phyloP scores from a whole-genome alignment of 2,888 invertebrate genomes.

The Bimastos eiseni region DNA sequence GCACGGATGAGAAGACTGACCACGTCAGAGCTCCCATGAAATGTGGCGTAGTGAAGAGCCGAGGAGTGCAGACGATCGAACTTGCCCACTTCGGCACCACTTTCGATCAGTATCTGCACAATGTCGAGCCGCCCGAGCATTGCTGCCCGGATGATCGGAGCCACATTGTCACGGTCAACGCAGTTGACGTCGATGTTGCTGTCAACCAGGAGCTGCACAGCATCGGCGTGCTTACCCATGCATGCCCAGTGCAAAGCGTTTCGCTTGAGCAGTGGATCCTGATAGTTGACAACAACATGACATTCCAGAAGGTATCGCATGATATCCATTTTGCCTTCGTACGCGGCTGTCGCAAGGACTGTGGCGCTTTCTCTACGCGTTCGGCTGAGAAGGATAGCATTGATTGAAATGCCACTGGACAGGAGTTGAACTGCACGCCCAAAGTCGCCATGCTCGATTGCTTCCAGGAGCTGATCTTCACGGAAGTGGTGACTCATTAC shows the following conservation, averaged over 20 bases:
- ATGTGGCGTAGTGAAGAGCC: slow-evolving; percentile 48
- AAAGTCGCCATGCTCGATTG: slow-evolving; percentile 46
- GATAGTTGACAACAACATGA: slow-evolving; percentile 9
- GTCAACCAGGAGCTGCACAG: slow-evolving; percentile 39
- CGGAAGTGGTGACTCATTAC: not conserved
- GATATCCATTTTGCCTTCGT: slow-evolving; percentile 46
- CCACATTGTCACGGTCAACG: slow-evolving; percentile 47
- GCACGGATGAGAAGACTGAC: slow-evolving; percentile 42
- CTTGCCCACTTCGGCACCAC: slow-evolving; percentile 45
- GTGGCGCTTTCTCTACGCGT: slow-evolving; percentile 47
- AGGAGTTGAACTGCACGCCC: slow-evolving; percentile 45
- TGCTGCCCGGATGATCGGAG: slow-evolving; percentile 47
- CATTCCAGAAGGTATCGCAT: slow-evolving; percentile 43
- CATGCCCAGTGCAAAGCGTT: slow-evolving; percentile 51
- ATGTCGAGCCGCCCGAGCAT: slow-evolving; percentile 43
- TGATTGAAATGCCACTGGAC: slow-evolving; percentile 46
- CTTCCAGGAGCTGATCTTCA: slow-evolving; percentile 36
- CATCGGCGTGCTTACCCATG: slow-evolving; percentile 41
- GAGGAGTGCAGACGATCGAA: slow-evolving; percentile 47
- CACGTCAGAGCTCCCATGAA: slow-evolving; percentile 41
- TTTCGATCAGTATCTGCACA: slow-evolving; percentile 43
- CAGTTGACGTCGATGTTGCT: slow-evolving; percentile 44
- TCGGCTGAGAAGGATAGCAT: slow-evolving; percentile 47
- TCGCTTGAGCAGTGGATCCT: slow-evolving; percentile 39
- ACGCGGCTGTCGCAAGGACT: slow-evolving; percentile 47